Evolutionary conservation across 37 sponge, comb jelly and placozoan species (phyloP), one percentile per base, ranked within the genome.

Genomic region (Aphrocallistes beatrix): DNA sequence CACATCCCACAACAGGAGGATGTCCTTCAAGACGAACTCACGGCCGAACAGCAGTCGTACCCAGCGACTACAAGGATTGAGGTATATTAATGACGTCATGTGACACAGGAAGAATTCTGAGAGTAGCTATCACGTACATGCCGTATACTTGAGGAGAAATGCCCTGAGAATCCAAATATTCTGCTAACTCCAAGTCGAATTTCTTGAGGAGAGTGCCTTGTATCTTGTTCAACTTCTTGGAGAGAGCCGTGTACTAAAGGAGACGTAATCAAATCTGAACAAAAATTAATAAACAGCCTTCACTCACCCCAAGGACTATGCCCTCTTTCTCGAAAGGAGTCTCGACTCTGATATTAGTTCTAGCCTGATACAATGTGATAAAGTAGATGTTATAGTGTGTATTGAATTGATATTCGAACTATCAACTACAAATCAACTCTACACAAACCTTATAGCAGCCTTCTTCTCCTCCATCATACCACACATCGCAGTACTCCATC

Each of bases 1-100:
- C 37, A 93, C 96, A 88, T 99, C 99, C 99, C 99, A 99, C 36
- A 99, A 36, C 84, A 90, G 89, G 83, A 99, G 94, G 49, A 94
- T 82, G 30, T 60, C 89, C 0, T 89, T 85, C 36, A 99, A 87
- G 81, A 91, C 90, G 51, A 99, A 99, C 85, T 99, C 99, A 84
- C 96, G 90, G 81, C 96, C 92, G 86, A 95, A 99, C 75, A 99
- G 81, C 38, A 95, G 86, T 51, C 99, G 85, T 28, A 99, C 88
- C 99, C 99, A 99, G 0, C 96, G 94, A 85, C 97, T 96, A 87
- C 0, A 47, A 37, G 48, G 82, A 51, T 48, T 51, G 39, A 50
- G 39, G 84, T 69, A 89, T 28, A 60, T 84, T 60, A 10, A 81
- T 21, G 10, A 23, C 10, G 42, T 36, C 21, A 39, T 83, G 39